These are phyloP conservation scores for Nestor notabilis DNA, from an alignment of 2,113 vertebrate species.

Conservation along the genomic window DNA sequence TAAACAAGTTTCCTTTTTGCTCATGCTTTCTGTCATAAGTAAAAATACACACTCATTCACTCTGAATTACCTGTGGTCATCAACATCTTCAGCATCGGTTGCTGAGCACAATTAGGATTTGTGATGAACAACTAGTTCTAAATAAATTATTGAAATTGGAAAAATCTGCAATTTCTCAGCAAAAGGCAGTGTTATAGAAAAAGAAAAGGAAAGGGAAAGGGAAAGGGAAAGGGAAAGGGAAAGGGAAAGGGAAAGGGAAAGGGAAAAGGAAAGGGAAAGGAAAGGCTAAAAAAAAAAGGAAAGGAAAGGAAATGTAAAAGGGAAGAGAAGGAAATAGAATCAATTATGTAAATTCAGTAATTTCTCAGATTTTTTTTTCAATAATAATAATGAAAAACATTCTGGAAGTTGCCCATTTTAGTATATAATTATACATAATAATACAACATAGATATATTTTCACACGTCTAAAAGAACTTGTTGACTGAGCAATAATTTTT, in stretches of 20 bases:
- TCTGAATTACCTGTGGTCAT: not conserved
- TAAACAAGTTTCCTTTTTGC: not conserved
- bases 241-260: not conserved
- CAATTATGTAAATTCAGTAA: not conserved
- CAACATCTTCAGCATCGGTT: not conserved
- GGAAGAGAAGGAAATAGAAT: not conserved
- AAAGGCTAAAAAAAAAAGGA: rapidly evolving
- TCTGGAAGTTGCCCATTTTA: not conserved
- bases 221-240: rapidly evolving
- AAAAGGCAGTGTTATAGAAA: not conserved
- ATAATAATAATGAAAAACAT: not conserved
- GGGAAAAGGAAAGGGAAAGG: not conserved
- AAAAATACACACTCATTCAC: not conserved
- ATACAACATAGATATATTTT: not conserved
- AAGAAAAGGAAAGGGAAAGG: too few relatives aligned
- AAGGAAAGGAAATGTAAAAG: too few relatives aligned
- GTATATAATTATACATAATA: not conserved
- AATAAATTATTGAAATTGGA: not conserved
- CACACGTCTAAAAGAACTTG: not conserved
- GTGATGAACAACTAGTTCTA: not conserved
- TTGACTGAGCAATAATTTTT: not conserved
- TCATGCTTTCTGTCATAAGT: not conserved
- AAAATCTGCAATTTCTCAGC: not conserved
- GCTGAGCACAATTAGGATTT: not conserved
- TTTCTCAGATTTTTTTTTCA: not conserved